Conservation (phyloP, 2,113 vertebrate species). For the Uropsilus gracilis region DNA sequence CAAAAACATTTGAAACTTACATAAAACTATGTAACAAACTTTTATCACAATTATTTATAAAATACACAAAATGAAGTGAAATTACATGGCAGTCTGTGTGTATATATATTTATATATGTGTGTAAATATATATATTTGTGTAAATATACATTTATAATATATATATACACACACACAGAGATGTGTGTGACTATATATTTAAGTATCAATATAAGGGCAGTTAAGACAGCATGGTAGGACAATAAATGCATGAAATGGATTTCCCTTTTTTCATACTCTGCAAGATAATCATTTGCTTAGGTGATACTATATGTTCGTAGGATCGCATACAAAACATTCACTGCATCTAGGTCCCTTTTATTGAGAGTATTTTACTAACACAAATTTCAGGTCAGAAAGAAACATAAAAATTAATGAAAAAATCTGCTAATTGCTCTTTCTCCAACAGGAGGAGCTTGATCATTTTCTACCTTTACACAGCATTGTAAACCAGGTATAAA, state of each 20-base stretch:
- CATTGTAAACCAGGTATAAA: slow-evolving; percentile 40
- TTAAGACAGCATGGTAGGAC: slow-evolving; percentile 38
- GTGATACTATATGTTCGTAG: background rate
- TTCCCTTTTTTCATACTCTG: slow-evolving; percentile 51
- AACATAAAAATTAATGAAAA: slow-evolving; percentile 52
- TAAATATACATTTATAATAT: background rate
- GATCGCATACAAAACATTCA: background rate
- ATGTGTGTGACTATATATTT: slow-evolving; percentile 15
- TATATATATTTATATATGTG: slow-evolving; percentile 8
- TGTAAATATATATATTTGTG: slow-evolving; percentile 28
- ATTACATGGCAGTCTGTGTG: background rate
- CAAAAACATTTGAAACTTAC: slow-evolving; percentile 39
- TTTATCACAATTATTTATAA: slow-evolving; percentile 43
- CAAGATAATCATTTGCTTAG: slow-evolving; percentile 38
- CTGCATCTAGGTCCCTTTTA: slow-evolving; percentile 10
- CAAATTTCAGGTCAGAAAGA: slow-evolving; percentile 52
- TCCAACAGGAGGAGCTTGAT: slow-evolving; percentile 32
- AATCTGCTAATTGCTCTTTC: slow-evolving; percentile 34
- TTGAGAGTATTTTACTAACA: slow-evolving; percentile 31
- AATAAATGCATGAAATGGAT: slow-evolving; percentile 34
- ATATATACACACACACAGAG: background rate
- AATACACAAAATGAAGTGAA: slow-evolving; percentile 40
- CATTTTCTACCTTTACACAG: slow-evolving; percentile 51
- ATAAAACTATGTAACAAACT: slow-evolving; percentile 17
- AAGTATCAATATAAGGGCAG: slow-evolving; percentile 23